Evolutionary conservation across 2,113 vertebrate genomes (phyloP).

Genomic region (Chaetodon trifascialis): DNA sequence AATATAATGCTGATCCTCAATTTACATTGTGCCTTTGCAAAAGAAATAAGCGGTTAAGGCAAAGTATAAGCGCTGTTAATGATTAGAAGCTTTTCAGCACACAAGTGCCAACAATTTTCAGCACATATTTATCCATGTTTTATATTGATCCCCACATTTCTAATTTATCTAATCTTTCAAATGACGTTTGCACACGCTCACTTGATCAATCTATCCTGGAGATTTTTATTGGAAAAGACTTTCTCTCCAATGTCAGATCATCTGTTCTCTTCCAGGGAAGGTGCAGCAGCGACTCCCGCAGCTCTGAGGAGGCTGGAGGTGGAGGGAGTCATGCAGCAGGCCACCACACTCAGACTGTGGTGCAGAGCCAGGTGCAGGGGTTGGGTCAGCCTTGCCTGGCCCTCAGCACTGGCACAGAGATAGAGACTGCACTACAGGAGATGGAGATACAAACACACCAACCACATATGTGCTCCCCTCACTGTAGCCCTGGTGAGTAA

Average conservation of each 20-base stretch:
- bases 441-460: slow-evolving; percentile 66
- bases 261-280: slow-evolving; percentile 60
- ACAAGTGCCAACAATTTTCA: neutral
- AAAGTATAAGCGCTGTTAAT: slow-evolving; percentile 19
- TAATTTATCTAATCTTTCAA: neutral
- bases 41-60: slow-evolving; percentile 9
- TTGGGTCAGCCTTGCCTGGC: slow-evolving; percentile 36
- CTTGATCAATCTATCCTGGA: neutral
- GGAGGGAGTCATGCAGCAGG: slow-evolving; percentile 34
- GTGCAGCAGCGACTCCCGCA: slow-evolving; percentile 74
- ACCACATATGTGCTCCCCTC: slow-evolving; percentile 55
- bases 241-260: slow-evolving; percentile 7
- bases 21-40: slow-evolving; percentile 11
- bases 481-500: slow-evolving; percentile 75
- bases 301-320: slow-evolving; percentile 75
- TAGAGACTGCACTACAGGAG: slow-evolving; percentile 59
- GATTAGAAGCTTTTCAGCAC: slow-evolving; percentile 6
- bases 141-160: neutral
- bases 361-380: slow-evolving; percentile 45
- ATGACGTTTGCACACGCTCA: neutral
- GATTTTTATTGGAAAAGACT: neutral
- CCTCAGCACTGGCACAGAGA: slow-evolving; percentile 57
- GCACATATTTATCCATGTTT: neutral
- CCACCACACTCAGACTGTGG: slow-evolving; percentile 59
- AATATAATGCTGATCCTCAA: slow-evolving; percentile 22